A percentile compares a stretch with the other conserved stretches of the same genome.
Conservation (phyloP, 2,797 vertebrate genomes). For the Pantherophis vulpinus region DNA sequence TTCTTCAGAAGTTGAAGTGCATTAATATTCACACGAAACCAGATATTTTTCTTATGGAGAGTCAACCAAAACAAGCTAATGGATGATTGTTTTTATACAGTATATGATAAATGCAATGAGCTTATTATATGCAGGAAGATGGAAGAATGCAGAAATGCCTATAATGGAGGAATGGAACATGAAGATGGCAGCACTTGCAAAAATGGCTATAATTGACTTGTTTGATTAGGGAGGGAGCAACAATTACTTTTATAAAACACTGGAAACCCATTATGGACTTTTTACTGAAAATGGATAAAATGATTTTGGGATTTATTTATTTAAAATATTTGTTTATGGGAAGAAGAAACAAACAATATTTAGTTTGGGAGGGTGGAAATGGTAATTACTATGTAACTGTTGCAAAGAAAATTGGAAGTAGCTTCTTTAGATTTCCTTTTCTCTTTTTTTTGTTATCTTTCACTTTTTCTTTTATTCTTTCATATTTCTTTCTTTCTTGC, state of each 20-base stretch:
- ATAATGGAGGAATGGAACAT: background rate
- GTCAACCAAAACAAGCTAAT: background rate
- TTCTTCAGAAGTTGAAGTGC: background rate
- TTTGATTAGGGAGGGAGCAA: background rate
- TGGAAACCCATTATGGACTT: background rate
- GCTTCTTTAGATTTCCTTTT: background rate
- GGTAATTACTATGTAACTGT: background rate
- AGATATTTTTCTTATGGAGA: background rate
- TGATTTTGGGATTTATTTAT: background rate
- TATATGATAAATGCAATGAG: background rate
- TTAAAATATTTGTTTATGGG: background rate
- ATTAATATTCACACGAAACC: background rate
- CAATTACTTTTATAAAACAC: background rate
- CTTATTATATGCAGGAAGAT: background rate
- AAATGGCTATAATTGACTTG: background rate
- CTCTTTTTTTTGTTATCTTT: background rate
- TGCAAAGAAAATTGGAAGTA: background rate
- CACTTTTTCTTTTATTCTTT: background rate
- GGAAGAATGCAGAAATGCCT: background rate
- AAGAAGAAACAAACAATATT: background rate
- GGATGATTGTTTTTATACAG: background rate
- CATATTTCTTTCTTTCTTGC: background rate
- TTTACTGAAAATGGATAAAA: background rate
- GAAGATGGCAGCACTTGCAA: background rate
- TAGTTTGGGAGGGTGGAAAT: background rate